Conservation (phyloP, 1,140 invertebrate species). For the Anastatus disparis region DNA sequence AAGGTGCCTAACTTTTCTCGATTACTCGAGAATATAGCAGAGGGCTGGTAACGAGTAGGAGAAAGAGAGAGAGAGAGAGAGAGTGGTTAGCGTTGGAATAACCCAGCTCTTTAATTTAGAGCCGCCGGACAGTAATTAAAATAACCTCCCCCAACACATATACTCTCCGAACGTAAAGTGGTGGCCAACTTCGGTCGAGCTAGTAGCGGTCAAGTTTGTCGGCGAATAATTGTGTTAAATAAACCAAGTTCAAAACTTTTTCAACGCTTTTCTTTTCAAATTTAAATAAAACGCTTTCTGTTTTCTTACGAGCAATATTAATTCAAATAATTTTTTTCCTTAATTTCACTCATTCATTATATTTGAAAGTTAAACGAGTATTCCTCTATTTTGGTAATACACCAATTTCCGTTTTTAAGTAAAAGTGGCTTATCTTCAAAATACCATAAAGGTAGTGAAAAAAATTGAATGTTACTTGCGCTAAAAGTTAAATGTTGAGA, state of each 20-base stretch:
- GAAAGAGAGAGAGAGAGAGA: conserved; percentile 31
- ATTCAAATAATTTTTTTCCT: conserved; percentile 36
- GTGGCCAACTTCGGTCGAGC: conserved; percentile 35
- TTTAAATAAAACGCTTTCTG: conserved; percentile 20
- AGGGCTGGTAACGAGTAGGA: conserved; percentile 38
- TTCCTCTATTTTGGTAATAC: too few relatives aligned
- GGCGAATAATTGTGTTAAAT: conserved; percentile 30
- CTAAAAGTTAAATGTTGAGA: conserved; percentile 47
- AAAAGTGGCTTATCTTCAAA: too few relatives aligned
- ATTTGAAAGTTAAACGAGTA: not conserved
- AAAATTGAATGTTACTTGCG: too few relatives aligned
- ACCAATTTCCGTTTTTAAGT: too few relatives aligned
- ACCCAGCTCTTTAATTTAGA: conserved; percentile 64
- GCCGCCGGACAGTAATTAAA: conserved; percentile 68
- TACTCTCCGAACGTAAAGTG: conserved; percentile 50
- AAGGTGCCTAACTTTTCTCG: too few relatives aligned
- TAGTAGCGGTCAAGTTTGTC: conserved; percentile 46
- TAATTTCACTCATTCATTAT: conserved; percentile 6
- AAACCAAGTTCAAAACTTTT: conserved; percentile 25
- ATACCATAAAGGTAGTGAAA: too few relatives aligned
- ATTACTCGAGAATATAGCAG: not conserved
- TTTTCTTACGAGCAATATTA: too few relatives aligned
- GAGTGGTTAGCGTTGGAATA: conserved; percentile 51
- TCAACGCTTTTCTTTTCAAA: conserved; percentile 14
- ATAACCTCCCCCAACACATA: conserved; percentile 61